Evolutionary conservation across 2,888 invertebrate genomes (phyloP), one percentile per base, ranked within the genome.

Genomic region (Eupsilia transversa): DNA sequence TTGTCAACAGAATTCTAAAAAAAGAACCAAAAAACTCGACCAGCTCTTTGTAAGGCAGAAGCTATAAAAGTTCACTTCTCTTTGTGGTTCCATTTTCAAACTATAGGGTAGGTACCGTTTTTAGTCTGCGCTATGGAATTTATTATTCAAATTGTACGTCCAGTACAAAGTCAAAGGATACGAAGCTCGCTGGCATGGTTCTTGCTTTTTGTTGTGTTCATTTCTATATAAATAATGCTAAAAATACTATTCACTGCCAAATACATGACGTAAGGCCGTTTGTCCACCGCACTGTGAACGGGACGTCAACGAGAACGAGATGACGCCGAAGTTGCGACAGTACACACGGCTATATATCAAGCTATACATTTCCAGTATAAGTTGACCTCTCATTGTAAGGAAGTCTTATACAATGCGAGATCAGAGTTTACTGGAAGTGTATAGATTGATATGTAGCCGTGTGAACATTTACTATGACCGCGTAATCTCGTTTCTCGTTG

Each of bases 91-190:
- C 17, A 46, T 63, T 49, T 73, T 56, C 4, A 38, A 72, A 59
- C 17, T 61, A 27, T 12, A 57, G 10, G 7, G 63, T 33, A 33
- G 3, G 30, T 41, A 12, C 14, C 41, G 27, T 33, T 43, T 33
- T 56, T 41, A 72, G 7, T 3, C 20, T n/a, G 17, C 14, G 27
- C 52, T 63, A 41, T 59, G 35, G 20, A 78, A 68, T 74, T 57
- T 59, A 60, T 60, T 81, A 81, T 70, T 72, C 41, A 70, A 80
- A 77, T 70, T 80, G 10, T 41, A 23, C 6, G 1, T 27, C 33
- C 54, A 23, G 41, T 33, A 27, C 27, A 38, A 30, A 41, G 46
- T 72, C 66, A 80, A 77, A 80, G 57, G 63, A 59, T 27, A 43
- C n/a, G 17, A 23, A n/a, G n/a, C 23, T 30, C 9, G 2, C 4